Conservation (phyloP, 2,888 invertebrate species). For the Chymomyza fuscimana region DNA sequence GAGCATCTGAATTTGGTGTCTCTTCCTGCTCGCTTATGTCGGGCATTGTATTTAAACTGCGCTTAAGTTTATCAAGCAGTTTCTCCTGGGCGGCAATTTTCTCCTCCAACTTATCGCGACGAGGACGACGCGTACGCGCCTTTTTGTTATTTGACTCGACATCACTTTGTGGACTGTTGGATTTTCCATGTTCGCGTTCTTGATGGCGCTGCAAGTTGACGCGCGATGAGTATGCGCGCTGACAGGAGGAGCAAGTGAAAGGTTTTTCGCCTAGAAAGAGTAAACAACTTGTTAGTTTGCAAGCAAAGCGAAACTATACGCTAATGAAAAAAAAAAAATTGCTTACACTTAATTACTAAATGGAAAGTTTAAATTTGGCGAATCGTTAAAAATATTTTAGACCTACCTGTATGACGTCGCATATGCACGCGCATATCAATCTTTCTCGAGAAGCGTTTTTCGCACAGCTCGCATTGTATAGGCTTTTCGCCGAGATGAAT, state of each 20-base stretch:
- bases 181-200: conserved; percentile 67
- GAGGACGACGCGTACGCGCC: conserved; percentile 51
- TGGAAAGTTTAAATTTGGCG: background rate
- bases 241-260: conserved; percentile 70
- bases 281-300: background rate
- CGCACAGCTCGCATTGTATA: conserved; percentile 75
- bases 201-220: conserved; percentile 74
- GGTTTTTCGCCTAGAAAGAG: conserved; percentile 70
- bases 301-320: too few species aligned
- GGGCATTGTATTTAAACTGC: conserved; percentile 41
- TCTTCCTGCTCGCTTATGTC: conserved; percentile 49
- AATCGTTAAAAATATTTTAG: too few species aligned
- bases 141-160: conserved; percentile 35
- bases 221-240: conserved; percentile 75
- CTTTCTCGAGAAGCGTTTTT: conserved; percentile 76
- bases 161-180: background rate
- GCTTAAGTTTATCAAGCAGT: conserved; percentile 59
- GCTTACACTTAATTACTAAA: background rate
- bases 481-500: conserved; percentile 75
- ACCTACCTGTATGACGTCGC: conserved; percentile 73
- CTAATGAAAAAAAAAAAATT: conserved; percentile 15
- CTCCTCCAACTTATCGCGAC: conserved; percentile 56
- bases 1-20: background rate
- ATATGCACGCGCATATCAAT: conserved; percentile 77
- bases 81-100: conserved; percentile 66